A percentile compares a stretch with the other conserved stretches of the same genome.
These are phyloP conservation scores for Ceratosolen fusciceps DNA, from an alignment of 1,140 invertebrate genomes.

Conservation along the genomic window DNA sequence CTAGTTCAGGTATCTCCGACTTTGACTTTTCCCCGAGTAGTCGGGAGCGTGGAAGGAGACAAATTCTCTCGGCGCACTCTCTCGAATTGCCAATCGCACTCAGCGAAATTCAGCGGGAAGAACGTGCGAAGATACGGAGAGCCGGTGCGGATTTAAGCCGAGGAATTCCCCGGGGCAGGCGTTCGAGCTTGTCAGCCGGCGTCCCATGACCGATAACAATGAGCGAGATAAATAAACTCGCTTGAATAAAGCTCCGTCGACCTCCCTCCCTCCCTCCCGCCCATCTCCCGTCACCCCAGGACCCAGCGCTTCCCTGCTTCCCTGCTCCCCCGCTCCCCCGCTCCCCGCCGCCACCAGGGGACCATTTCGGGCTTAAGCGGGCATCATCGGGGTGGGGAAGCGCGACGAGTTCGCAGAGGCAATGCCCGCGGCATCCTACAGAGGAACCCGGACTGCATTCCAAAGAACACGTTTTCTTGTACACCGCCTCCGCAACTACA, in stretches of 20 bases:
- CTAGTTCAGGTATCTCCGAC: not conserved
- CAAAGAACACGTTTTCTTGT: constrained; percentile 61
- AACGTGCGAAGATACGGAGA: not conserved
- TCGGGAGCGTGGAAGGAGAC: not conserved
- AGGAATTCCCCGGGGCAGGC: not conserved
- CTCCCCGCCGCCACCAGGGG: too few relatives aligned
- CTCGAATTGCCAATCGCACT: constrained; percentile 5
- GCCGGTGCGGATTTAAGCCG: not conserved
- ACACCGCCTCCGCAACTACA: not conserved
- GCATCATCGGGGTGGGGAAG: not conserved
- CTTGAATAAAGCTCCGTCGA: not conserved
- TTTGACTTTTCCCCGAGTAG: not conserved
- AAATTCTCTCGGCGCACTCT: not conserved
- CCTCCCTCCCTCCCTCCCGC: not conserved
- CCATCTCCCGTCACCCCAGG: not conserved
- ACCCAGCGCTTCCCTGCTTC: too few relatives aligned
- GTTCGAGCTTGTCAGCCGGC: not conserved
- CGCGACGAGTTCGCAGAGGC: not conserved
- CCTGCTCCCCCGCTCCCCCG: not conserved
- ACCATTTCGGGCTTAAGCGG: not conserved
- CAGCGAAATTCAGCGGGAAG: not conserved
- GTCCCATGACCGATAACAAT: constrained; percentile 37
- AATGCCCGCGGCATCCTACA: constrained; percentile 21
- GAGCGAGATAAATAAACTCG: constrained; percentile 34
- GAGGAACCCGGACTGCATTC: constrained; percentile 59